Evolutionary conservation across 2,797 vertebrate genomes (phyloP).

Genomic region (Lates japonicus): DNA sequence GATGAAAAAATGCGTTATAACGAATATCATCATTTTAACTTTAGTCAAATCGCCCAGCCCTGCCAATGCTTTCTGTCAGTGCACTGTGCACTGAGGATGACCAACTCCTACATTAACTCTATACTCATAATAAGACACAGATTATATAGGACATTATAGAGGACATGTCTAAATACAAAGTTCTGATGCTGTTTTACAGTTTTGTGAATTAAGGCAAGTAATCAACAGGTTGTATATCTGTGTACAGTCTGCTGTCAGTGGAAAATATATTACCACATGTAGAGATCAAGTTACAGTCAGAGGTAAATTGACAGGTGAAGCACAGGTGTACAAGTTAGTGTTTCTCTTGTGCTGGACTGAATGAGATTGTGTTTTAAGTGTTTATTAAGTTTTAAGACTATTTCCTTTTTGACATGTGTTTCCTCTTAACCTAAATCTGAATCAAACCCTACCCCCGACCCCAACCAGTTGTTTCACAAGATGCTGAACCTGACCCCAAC

Average conservation of each 20-base stretch:
- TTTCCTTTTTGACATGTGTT: too few species aligned
- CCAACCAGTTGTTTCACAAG: too few species aligned
- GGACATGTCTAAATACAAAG: neutral
- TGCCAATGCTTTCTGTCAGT: neutral
- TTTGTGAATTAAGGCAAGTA: neutral
- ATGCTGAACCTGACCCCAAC: too few species aligned
- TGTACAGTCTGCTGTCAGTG: neutral
- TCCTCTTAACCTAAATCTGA: too few species aligned
- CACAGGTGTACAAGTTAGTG: neutral
- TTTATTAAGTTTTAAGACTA: too few species aligned
- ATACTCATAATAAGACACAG: neutral
- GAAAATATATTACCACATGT: too few species aligned
- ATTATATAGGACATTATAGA: too few species aligned
- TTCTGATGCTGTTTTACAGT: neutral
- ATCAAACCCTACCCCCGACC: too few species aligned
- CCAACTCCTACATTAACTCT: neutral
- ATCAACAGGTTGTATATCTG: neutral
- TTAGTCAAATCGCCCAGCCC: neutral
- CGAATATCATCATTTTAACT: neutral
- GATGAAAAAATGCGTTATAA: too few species aligned
- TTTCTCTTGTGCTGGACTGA: neutral
- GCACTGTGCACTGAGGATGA: neutral
- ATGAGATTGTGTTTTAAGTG: neutral
- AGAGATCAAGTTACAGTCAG: too few species aligned
- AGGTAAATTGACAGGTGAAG: neutral